Conservation (phyloP, 1,140 invertebrate species). For the Bombus soroeensis region DNA sequence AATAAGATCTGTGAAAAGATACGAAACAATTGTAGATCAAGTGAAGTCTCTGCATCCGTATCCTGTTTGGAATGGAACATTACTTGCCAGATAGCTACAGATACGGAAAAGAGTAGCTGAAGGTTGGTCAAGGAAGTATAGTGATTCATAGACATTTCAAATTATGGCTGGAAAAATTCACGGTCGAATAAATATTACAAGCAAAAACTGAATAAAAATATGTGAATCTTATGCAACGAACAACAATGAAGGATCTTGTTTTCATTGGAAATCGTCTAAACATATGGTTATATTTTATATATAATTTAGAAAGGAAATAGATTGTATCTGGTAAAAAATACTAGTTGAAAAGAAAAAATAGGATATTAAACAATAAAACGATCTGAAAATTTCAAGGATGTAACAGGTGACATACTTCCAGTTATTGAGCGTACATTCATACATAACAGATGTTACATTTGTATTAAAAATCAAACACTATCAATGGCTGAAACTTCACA, state of each 20-base stretch:
- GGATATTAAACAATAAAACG: background rate
- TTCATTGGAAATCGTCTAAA: background rate
- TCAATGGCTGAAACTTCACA: background rate
- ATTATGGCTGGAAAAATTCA: slow-evolving; percentile 20
- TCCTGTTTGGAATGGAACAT: background rate
- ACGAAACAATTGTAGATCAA: slow-evolving; percentile 10
- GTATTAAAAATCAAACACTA: background rate
- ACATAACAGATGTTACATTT: background rate
- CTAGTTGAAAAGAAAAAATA: background rate
- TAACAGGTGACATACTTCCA: background rate
- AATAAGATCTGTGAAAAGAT: slow-evolving; percentile 3
- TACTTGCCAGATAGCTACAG: background rate
- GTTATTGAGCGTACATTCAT: background rate
- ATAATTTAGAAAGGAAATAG: background rate
- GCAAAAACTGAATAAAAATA: background rate
- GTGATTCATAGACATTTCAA: background rate
- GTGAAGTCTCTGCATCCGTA: background rate
- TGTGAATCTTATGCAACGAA: background rate
- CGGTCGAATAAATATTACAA: background rate
- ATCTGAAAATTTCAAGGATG: background rate
- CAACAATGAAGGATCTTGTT: background rate
- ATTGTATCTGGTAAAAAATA: background rate
- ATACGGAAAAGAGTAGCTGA: background rate
- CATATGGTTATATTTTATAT: background rate
- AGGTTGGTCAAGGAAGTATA: slow-evolving; percentile 7